These are phyloP conservation scores for Odontesthes bonariensis DNA, from an alignment of 2,113 vertebrate species.

Conservation along the genomic window DNA sequence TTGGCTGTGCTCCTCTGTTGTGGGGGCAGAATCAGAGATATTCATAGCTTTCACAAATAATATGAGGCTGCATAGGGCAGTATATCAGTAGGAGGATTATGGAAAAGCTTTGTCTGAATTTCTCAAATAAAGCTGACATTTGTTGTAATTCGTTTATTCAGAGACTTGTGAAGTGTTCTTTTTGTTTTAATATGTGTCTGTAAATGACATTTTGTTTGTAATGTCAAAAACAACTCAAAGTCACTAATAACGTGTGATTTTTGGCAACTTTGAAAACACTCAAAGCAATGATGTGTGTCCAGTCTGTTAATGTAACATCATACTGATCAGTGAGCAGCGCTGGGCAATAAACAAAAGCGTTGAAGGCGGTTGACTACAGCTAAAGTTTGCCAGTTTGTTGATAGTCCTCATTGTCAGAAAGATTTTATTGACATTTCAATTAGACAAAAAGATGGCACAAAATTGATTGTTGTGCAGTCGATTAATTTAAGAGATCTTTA, in stretches of 20 bases:
- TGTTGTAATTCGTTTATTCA: neutral
- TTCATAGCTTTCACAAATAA: conserved; percentile 24
- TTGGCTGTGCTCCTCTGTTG: conserved; percentile 37
- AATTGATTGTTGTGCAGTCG: too few species aligned
- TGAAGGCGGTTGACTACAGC: too few species aligned
- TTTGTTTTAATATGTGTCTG: neutral
- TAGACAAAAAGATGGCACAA: neutral
- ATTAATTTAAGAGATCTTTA: too few species aligned
- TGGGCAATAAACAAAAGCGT: too few species aligned
- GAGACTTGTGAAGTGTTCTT: neutral
- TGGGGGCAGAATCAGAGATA: conserved; percentile 27
- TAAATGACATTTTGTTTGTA: too few species aligned
- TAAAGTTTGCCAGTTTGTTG: neutral
- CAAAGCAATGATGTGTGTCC: too few species aligned
- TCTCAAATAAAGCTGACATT: conserved; percentile 2
- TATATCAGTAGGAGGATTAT: conserved; percentile 8
- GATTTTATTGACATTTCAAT: neutral
- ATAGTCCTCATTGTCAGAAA: neutral
- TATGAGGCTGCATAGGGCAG: conserved; percentile 9
- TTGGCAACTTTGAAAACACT: too few species aligned
- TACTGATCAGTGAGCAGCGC: too few species aligned
- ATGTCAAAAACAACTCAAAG: too few species aligned
- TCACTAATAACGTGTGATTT: too few species aligned
- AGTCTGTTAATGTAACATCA: too few species aligned
- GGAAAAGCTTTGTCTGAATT: conserved; percentile 8